These are phyloP conservation scores for Pseudomugil tenellus DNA, from an alignment of 2,797 vertebrate genomes.

Conservation along the genomic window DNA sequence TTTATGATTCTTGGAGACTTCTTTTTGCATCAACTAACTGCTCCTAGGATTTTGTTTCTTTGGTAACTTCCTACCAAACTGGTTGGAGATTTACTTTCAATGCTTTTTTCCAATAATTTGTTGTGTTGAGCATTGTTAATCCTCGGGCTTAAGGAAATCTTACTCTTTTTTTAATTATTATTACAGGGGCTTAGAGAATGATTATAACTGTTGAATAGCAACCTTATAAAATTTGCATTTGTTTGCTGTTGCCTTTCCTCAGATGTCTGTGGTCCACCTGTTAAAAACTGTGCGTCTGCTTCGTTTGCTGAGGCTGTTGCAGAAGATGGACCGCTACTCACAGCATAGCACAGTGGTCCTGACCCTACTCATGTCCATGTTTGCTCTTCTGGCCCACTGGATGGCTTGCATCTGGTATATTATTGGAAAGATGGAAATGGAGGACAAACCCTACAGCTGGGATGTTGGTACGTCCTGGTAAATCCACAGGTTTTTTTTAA, in stretches of 20 bases:
- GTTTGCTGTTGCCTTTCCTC: constrained; percentile 13
- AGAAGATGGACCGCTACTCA: constrained; percentile 97
- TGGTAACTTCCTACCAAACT: neutral
- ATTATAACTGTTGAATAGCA: neutral
- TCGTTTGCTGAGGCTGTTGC: constrained; percentile 92
- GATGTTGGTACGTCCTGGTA: constrained; percentile 89
- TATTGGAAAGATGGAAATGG: constrained; percentile 97
- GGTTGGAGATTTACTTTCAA: neutral
- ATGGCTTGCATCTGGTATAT: constrained; percentile 99
- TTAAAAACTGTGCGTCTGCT: constrained; percentile 95
- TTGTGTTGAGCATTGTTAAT: neutral
- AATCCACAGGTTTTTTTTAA: neutral
- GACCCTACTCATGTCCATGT: constrained; percentile 98
- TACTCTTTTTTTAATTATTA: neutral
- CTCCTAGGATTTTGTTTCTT: neutral
- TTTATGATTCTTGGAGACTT: neutral
- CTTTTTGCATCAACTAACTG: neutral
- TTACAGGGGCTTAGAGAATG: neutral
- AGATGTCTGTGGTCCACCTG: constrained; percentile 97
- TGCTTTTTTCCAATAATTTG: neutral
- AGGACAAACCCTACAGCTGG: constrained; percentile 92
- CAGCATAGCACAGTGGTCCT: constrained; percentile 97
- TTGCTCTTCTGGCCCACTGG: constrained; percentile 97
- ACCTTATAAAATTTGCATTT: neutral
- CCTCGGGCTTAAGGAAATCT: neutral